phyloP scores from a whole-genome alignment of 2,888 invertebrate genomes.

The Hirtodrosophila histrioides region DNA sequence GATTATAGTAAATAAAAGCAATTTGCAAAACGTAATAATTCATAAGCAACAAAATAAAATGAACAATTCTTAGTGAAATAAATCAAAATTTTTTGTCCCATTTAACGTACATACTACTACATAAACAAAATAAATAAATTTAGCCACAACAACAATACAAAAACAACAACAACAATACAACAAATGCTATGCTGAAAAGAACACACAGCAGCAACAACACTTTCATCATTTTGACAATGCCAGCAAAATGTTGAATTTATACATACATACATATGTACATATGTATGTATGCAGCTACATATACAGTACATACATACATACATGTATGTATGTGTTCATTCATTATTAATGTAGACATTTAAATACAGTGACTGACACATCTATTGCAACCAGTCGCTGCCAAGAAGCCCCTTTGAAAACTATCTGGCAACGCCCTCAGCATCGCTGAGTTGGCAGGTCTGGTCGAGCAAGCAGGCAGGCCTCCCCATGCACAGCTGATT shows the following conservation, averaged over 20 bases:
- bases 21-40: constrained; percentile 41
- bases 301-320: constrained; percentile 4
- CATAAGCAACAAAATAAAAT: constrained; percentile 35
- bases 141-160: constrained; percentile 11
- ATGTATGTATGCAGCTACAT: background rate
- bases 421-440: too few relatives aligned
- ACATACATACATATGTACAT: constrained; percentile 8
- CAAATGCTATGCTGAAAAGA: constrained; percentile 8
- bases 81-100: constrained; percentile 79
- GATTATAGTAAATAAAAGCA: constrained; percentile 43
- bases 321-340: background rate
- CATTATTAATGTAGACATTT: too few relatives aligned
- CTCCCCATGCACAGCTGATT: too few relatives aligned
- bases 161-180: constrained; percentile 11
- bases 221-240: constrained; percentile 23
- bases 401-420: too few relatives aligned
- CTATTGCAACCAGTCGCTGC: too few relatives aligned
- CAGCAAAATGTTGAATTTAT: constrained; percentile 13
- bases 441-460: too few relatives aligned
- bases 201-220: constrained; percentile 9
- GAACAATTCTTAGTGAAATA: constrained; percentile 66
- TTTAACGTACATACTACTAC: constrained; percentile 37
- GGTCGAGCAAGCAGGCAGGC: too few relatives aligned
- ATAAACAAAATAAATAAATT: constrained; percentile 27
- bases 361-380: too few relatives aligned